These are phyloP conservation scores for Chrosomus eos DNA, from an alignment of 2,797 vertebrate genomes.

Conservation along the genomic window DNA sequence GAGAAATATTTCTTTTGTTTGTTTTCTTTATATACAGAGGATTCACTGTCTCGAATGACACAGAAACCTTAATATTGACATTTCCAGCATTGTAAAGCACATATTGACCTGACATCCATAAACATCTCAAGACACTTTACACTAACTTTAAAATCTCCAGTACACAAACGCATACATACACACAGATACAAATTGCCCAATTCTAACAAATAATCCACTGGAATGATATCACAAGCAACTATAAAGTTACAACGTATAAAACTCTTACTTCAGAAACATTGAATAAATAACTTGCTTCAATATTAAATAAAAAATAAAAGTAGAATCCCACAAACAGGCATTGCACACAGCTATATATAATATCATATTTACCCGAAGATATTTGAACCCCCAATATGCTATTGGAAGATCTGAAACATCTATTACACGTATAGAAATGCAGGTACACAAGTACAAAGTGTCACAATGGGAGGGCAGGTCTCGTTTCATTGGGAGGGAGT, in stretches of 20 bases:
- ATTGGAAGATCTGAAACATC: constrained; percentile 83
- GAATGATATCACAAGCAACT: constrained; percentile 86
- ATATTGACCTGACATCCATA: constrained; percentile 81
- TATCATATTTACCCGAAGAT: constrained; percentile 79
- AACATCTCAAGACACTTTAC: constrained; percentile 82
- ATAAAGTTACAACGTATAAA: constrained; percentile 88
- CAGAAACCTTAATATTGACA: constrained; percentile 80
- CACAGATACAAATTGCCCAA: constrained; percentile 79
- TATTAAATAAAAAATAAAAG: constrained; percentile 72
- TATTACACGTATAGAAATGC: constrained; percentile 83
- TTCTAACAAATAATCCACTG: constrained; percentile 80
- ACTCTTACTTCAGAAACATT: constrained; percentile 79
- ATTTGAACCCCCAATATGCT: constrained; percentile 76
- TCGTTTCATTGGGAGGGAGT: constrained; percentile 83
- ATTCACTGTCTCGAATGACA: constrained; percentile 81
- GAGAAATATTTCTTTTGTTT: constrained; percentile 60
- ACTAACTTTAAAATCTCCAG: constrained; percentile 80
- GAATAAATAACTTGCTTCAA: constrained; percentile 70
- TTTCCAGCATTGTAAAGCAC: constrained; percentile 84
- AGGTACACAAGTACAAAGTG: constrained; percentile 78
- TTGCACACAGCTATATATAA: constrained; percentile 82
- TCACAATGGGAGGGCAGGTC: constrained; percentile 77
- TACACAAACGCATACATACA: constrained; percentile 63
- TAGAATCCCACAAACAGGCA: constrained; percentile 80
- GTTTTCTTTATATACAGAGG: constrained; percentile 83